These are phyloP conservation scores for Sturmia bella DNA, from an alignment of 2,888 invertebrate genomes.

Conservation along the genomic window DNA sequence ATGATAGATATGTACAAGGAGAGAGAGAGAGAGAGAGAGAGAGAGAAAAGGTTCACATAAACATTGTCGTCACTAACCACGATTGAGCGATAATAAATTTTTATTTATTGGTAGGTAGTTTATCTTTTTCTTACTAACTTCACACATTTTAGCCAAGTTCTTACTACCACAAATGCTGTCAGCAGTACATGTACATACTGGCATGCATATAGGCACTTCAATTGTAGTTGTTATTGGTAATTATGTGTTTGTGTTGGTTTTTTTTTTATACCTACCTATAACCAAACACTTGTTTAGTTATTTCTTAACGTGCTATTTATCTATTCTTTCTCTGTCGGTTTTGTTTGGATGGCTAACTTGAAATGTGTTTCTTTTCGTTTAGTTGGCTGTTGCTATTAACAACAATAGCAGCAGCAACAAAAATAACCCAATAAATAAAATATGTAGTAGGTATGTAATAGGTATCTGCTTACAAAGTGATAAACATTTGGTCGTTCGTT, in stretches of 20 bases:
- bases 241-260: neutral
- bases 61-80: too few relatives aligned
- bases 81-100: too few relatives aligned
- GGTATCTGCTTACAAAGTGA: too few relatives aligned
- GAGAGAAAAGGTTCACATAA: too few relatives aligned
- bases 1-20: neutral
- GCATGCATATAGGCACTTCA: too few relatives aligned
- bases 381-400: slow-evolving; percentile 65
- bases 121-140: neutral
- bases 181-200: slow-evolving; percentile 3
- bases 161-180: slow-evolving; percentile 15
- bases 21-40: too few relatives aligned
- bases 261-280: neutral
- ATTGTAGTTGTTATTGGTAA: neutral
- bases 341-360: neutral
- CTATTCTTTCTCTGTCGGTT: neutral
- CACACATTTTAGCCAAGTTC: slow-evolving; percentile 27
- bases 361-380: slow-evolving; percentile 37
- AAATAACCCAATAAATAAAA: slow-evolving; percentile 32
- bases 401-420: slow-evolving; percentile 49
- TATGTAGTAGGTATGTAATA: neutral
- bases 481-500: slow-evolving; percentile 37
- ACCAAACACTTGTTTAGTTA: slow-evolving; percentile 19
- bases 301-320: slow-evolving; percentile 26
- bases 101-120: too few relatives aligned